phyloP scores from a whole-genome alignment of 2,797 vertebrate species.

The Heteromormyrus szaboi region DNA sequence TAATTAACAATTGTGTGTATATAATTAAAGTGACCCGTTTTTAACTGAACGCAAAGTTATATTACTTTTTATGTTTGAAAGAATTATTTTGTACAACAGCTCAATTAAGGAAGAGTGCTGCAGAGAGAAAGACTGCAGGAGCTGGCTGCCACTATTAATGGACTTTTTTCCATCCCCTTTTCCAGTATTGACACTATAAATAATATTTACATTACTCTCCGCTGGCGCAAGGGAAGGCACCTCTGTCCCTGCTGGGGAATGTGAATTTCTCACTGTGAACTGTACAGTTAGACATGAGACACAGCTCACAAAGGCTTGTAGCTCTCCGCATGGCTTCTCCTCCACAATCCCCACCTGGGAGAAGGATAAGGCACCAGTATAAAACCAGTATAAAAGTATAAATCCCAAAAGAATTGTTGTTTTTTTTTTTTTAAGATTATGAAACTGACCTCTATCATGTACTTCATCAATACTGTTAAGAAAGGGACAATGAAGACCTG shows the following conservation, averaged over 20 bases:
- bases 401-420: not conserved
- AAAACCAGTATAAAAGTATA: not conserved
- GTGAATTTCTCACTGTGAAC: not conserved
- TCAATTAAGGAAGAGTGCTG: constrained; percentile 37
- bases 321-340: not conserved
- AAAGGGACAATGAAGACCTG: not conserved
- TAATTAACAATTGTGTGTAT: constrained; percentile 30
- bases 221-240: not conserved
- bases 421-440: not conserved
- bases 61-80: constrained; percentile 16
- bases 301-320: not conserved
- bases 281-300: not conserved
- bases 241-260: not conserved
- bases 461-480: not conserved
- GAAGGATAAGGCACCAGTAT: not conserved
- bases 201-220: constrained; percentile 3
- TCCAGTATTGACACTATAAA: constrained; percentile 13
- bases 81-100: constrained; percentile 47
- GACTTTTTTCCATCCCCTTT: not conserved
- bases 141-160: not conserved
- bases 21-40: constrained; percentile 37
- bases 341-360: not conserved
- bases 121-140: not conserved
- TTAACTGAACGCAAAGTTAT: constrained; percentile 32
- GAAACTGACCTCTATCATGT: not conserved